Percentiles rank a stretch among this genome's conserved stretches.
phyloP scores from a whole-genome alignment of 2,113 vertebrate species.

The Nycticryphes semicollaris region DNA sequence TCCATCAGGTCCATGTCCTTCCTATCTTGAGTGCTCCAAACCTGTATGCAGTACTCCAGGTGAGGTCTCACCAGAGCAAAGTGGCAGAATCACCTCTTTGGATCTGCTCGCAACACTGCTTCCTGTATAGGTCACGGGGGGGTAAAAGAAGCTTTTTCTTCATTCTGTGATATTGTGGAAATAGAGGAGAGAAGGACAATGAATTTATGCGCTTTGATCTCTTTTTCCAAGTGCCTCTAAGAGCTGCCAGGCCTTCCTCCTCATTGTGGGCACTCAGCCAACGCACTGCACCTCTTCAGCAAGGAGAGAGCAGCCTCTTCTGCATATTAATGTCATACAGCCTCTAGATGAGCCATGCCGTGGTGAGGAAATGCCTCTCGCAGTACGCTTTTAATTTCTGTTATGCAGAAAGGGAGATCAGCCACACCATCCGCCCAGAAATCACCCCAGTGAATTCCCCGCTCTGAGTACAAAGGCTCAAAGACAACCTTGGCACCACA shows the following conservation, averaged over 20 bases:
- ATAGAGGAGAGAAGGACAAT: neutral
- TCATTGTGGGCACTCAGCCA: neutral
- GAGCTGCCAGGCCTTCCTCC: neutral
- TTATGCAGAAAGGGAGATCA: neutral
- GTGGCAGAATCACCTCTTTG: too few relatives aligned
- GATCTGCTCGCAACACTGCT: neutral
- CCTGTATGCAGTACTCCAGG: too few relatives aligned
- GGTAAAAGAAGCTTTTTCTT: neutral
- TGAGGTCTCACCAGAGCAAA: too few relatives aligned
- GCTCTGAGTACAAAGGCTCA: neutral
- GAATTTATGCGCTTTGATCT: neutral
- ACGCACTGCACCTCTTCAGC: neutral
- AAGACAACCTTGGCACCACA: neutral
- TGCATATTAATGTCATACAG: neutral
- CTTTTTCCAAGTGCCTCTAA: neutral
- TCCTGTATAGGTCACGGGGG: neutral
- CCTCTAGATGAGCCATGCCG: neutral
- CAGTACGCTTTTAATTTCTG: rapidly evolving
- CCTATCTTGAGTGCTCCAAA: too few relatives aligned
- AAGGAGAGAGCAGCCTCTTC: neutral
- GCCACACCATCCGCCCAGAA: rapidly evolving
- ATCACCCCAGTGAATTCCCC: rapidly evolving
- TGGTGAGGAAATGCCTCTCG: neutral
- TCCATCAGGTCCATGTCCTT: too few relatives aligned
- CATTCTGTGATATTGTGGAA: neutral